Conservation (phyloP, 2,888 invertebrate genomes). For the Aspidiotus rigidus region DNA sequence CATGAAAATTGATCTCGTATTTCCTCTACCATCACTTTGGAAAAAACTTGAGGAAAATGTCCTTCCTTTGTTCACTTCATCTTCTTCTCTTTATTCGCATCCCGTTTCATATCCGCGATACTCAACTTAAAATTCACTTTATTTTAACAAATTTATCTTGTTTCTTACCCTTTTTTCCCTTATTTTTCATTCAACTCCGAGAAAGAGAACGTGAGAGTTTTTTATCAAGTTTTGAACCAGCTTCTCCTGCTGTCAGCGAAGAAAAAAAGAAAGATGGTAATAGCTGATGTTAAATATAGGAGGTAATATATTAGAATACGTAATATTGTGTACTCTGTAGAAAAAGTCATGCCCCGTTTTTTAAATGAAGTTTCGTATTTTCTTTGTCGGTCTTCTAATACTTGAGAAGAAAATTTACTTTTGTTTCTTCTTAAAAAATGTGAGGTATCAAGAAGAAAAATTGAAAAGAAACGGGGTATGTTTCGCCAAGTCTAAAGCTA, state of each 20-base stretch:
- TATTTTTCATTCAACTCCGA: slow-evolving; percentile 4
- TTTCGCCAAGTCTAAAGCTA: no score
- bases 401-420: no score
- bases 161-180: slow-evolving; percentile 24
- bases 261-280: not conserved
- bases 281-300: not conserved
- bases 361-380: slow-evolving; percentile 2
- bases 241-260: slow-evolving; percentile 1
- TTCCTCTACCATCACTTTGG: slow-evolving; percentile 4
- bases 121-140: slow-evolving; percentile 30
- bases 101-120: slow-evolving; percentile 22
- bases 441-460: no score
- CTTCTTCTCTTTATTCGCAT: not conserved
- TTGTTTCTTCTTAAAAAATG: no score
- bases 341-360: slow-evolving; percentile 2
- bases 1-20: slow-evolving; percentile 29
- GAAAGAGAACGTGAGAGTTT: slow-evolving; percentile 29
- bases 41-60: not conserved
- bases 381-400: not conserved
- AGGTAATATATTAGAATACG: slow-evolving; percentile 27
- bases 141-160: slow-evolving; percentile 31
- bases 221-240: slow-evolving; percentile 25
- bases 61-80: not conserved
- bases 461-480: no score
- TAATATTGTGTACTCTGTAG: slow-evolving; percentile 11